Evolutionary conservation across 2,797 vertebrate genomes (phyloP).

Genomic region (Macropus fuliginosus): DNA sequence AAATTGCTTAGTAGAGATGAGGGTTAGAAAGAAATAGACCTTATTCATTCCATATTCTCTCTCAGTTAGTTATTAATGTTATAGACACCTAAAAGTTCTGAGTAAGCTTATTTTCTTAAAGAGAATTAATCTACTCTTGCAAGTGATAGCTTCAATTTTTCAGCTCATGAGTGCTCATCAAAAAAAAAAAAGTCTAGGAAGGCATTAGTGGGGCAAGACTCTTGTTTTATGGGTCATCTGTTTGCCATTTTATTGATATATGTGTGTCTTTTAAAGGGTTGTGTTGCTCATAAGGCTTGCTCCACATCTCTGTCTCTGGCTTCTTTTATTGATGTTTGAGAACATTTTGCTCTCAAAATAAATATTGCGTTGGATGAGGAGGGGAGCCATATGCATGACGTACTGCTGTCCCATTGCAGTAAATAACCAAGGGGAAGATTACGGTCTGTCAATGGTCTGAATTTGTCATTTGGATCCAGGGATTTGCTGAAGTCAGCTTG

Average conservation of each 20-base stretch:
- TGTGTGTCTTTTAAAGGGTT: constrained; percentile 55
- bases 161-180: constrained; percentile 43
- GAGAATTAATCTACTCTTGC: constrained; percentile 64
- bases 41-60: background rate
- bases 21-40: constrained; percentile 68
- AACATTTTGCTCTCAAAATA: constrained; percentile 36
- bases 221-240: constrained; percentile 46
- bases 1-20: constrained; percentile 46
- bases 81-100: constrained; percentile 49
- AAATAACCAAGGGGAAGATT: background rate
- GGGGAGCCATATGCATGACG: background rate
- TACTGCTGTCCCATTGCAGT: background rate
- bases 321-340: constrained; percentile 27
- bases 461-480: background rate
- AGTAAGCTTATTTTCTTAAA: constrained; percentile 83
- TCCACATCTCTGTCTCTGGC: constrained; percentile 41
- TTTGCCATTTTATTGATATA: constrained; percentile 37
- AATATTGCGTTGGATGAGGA: background rate
- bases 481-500: background rate
- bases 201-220: constrained; percentile 44
- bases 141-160: constrained; percentile 55
- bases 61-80: constrained; percentile 5
- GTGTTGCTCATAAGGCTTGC: background rate
- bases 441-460: background rate
- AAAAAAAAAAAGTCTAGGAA: constrained; percentile 34